Evolutionary conservation across 2,888 invertebrate genomes (phyloP).

Genomic region (Brachylomia viminalis): DNA sequence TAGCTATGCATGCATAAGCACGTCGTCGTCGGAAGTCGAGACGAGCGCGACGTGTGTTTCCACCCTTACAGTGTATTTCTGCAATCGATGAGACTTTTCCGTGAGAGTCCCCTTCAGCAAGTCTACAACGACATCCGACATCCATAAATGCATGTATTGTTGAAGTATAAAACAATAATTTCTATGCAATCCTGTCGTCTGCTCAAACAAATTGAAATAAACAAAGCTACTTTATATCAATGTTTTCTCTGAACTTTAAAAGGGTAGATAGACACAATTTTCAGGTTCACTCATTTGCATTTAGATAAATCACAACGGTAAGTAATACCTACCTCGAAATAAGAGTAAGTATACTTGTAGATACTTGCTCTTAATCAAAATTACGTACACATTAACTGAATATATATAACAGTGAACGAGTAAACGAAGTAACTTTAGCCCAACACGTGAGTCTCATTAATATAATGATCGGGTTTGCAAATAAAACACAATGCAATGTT

Average conservation of each 20-base stretch:
- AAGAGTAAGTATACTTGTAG: not conserved
- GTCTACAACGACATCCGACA: constrained; percentile 56
- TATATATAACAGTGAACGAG: constrained; percentile 32
- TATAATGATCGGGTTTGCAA: constrained; percentile 75
- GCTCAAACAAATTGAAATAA: constrained; percentile 43
- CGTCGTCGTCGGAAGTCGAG: constrained; percentile 30
- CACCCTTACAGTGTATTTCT: constrained; percentile 49
- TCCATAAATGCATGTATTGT: constrained; percentile 55
- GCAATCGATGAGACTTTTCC: constrained; percentile 51
- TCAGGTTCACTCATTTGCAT: constrained; percentile 14
- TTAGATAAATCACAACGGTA: constrained; percentile 10
- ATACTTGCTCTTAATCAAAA: constrained; percentile 10
- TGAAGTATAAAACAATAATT: constrained; percentile 49
- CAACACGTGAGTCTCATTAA: constrained; percentile 73
- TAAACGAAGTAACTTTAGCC: constrained; percentile 51
- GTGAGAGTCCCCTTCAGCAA: constrained; percentile 43
- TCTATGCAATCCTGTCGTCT: constrained; percentile 36
- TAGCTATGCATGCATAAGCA: constrained; percentile 54
- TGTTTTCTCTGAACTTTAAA: constrained; percentile 15
- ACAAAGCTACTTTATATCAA: constrained; percentile 35
- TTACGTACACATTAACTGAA: constrained; percentile 18
- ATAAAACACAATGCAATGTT: constrained; percentile 82
- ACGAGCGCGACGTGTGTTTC: constrained; percentile 36
- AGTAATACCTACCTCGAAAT: not conserved
- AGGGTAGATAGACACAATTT: not conserved